Evolutionary conservation across 2,113 vertebrate species (phyloP), one percentile per base, ranked within the genome.

Genomic region (Chaetodon auriga): DNA sequence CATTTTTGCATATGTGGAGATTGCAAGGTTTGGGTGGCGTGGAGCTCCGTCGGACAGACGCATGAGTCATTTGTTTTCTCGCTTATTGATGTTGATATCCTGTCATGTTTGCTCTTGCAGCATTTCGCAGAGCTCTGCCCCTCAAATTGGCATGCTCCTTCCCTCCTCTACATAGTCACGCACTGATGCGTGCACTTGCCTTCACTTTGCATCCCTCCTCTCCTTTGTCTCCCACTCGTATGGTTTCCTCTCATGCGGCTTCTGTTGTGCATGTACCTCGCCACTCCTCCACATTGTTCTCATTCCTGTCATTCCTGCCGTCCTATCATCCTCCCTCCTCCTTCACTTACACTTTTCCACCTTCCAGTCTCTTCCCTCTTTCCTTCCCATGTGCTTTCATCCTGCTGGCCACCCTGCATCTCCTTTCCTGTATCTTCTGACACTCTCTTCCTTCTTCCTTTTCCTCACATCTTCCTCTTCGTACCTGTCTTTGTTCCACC

Each of bases 101-200:
- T 81, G 83, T 90, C 83, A 80, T 84, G 89, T 89, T 90, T 85
- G 70, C 48, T 84, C 78, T 82, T 7, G 78, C 75, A 72, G 84
- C 61, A 18, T 88, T 80, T 85, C 15, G 36, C 74, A 75, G 77
- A 78, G 87, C 70, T 82, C 63, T 64, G 30, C 79, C 68, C 75
- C 81, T 87, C 82, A 84, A 71, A 89, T 77, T 70, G 81, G 73
- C 85, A 71, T 2, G 73, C 77, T 87, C 55, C 63, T 82, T 90
- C 77, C 76, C 74, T 80, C 55, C 46, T 41, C 75, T 64, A 35
- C 89, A 63, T 18, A 58, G 83, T 86, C 86, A 90, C 64, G 70
- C 90, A 86, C 61, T 30, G 83, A 77, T 81, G 87, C 77, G 16
- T 81, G 86, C 62, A 57, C 87, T 75, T 41, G 66, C 86, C 83